A percentile compares a stretch with the other conserved stretches of the same genome.
phyloP scores from a whole-genome alignment of 2,797 vertebrate genomes.

The Helostoma temminkii region DNA sequence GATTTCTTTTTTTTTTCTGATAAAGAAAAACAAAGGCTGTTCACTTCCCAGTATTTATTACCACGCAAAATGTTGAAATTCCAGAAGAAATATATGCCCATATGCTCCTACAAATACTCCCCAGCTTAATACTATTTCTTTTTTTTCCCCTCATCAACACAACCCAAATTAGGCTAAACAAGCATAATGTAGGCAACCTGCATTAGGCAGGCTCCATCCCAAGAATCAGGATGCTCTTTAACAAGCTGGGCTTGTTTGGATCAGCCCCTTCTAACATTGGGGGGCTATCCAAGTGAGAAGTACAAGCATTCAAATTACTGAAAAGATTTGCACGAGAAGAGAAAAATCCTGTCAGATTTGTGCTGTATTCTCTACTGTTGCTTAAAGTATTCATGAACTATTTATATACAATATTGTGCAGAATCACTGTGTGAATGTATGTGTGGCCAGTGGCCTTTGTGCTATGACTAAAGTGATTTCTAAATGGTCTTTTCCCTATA shows the following conservation, averaged over 20 bases:
- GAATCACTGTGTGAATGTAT: not conserved
- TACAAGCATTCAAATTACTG: constrained; percentile 9
- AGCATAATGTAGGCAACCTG: constrained; percentile 24
- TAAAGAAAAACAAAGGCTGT: not conserved
- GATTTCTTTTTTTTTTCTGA: not conserved
- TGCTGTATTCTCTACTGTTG: not conserved
- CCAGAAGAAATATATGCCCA: not conserved
- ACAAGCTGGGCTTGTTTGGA: not conserved
- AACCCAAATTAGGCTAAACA: constrained; percentile 32
- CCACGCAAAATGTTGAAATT: not conserved
- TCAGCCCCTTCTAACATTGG: too few relatives aligned
- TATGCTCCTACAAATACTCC: not conserved
- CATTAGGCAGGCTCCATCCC: constrained; percentile 14
- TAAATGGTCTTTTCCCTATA: constrained; percentile 11
- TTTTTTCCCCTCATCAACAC: constrained; percentile 6
- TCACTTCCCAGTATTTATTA: too few relatives aligned
- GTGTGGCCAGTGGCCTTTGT: constrained; percentile 4
- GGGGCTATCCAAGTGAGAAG: not conserved
- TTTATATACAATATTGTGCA: constrained; percentile 5
- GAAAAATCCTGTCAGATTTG: not conserved
- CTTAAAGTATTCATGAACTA: not conserved
- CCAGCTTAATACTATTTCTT: not conserved
- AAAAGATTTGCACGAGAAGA: not conserved
- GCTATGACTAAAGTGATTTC: not conserved
- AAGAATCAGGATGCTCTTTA: not conserved